These are phyloP conservation scores for Scarus forsteni DNA, from an alignment of 2,797 vertebrate species.

Conservation along the genomic window DNA sequence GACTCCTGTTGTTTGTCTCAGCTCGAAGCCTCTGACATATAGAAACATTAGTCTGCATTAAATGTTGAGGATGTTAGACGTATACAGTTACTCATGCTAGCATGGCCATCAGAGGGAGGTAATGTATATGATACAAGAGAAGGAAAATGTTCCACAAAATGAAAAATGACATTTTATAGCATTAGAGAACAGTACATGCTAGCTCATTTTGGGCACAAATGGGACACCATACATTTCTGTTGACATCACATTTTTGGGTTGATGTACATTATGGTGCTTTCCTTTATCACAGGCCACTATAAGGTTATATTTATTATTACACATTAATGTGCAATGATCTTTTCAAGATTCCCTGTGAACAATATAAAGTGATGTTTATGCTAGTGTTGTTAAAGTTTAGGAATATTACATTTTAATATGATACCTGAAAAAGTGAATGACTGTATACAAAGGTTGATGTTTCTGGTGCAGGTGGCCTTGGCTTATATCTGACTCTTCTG, in stretches of 20 bases:
- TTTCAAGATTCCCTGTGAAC: no score
- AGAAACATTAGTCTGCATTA: slow-evolving; percentile 8
- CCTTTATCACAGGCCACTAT: no score
- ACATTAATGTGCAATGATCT: no score
- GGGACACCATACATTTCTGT: not conserved
- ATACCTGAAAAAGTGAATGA: no score
- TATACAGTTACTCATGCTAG: not conserved
- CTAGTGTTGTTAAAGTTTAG: no score
- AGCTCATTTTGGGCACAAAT: not conserved
- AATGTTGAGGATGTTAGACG: not conserved
- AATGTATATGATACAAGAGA: not conserved
- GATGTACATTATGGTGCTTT: not conserved
- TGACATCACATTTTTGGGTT: not conserved
- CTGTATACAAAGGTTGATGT: no score
- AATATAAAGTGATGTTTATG: no score
- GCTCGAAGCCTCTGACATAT: not conserved
- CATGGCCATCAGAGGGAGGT: not conserved
- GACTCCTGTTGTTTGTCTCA: not conserved
- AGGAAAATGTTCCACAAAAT: not conserved
- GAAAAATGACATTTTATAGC: not conserved
- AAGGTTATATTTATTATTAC: no score
- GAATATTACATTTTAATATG: no score
- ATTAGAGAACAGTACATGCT: not conserved
- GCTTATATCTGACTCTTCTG: no score
- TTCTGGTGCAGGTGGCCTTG: no score